Percentiles rank a stretch among this genome's conserved stretches.
These are phyloP conservation scores for Coptotermes formosanus DNA, from an alignment of 1,140 invertebrate genomes.

Conservation along the genomic window DNA sequence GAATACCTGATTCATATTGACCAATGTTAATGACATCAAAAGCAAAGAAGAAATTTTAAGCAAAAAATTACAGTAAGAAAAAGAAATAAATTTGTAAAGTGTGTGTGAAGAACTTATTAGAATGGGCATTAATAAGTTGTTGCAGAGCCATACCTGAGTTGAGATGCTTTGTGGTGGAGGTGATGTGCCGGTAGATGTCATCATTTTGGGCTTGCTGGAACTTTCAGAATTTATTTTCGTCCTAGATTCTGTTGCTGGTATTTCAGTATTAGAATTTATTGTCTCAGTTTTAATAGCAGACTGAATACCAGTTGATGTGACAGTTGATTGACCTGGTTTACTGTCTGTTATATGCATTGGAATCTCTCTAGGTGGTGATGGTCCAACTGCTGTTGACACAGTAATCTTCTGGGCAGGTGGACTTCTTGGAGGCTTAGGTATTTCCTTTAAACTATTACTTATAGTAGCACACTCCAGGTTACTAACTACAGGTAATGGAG, in stretches of 20 bases:
- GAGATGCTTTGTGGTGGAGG: constrained; percentile 83
- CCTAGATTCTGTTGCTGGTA: background rate
- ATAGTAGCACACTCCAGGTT: background rate
- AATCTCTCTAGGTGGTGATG: constrained; percentile 50
- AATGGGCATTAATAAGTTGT: background rate
- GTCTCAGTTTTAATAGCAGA: constrained; percentile 2
- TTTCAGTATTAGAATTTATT: constrained; percentile 18
- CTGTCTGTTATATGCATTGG: background rate
- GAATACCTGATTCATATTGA: background rate
- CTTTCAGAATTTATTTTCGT: background rate
- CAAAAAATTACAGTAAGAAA: background rate
- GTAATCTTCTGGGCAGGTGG: background rate
- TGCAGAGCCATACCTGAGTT: constrained; percentile 66
- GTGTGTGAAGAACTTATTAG: background rate
- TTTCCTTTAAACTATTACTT: background rate
- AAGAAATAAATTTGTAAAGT: background rate
- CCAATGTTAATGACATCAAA: constrained; percentile 1
- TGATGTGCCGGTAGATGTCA: constrained; percentile 67
- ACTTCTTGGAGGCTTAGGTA: background rate
- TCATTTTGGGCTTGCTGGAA: background rate
- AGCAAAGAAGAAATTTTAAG: background rate
- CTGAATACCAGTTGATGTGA: background rate
- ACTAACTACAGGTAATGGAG: constrained; percentile 7
- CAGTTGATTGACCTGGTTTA: background rate
- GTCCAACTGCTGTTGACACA: constrained; percentile 57